phyloP scores from a whole-genome alignment of 2,113 vertebrate species.

The Scartelaos histophorus region DNA sequence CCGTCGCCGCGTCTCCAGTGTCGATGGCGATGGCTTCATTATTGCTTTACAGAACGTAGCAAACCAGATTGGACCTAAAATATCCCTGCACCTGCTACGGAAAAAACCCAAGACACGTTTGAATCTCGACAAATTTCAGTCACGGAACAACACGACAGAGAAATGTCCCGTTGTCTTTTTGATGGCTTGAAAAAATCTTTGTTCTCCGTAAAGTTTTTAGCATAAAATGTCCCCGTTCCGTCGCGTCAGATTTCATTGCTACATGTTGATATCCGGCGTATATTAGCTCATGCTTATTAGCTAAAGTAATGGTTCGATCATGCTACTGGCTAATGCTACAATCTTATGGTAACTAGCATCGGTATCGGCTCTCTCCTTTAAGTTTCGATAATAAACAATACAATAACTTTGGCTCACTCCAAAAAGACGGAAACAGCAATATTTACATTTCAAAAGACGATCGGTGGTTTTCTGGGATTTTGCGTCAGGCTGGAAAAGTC shows the following conservation, averaged over 20 bases:
- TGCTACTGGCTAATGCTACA: constrained; percentile 77
- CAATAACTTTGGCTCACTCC: constrained; percentile 68
- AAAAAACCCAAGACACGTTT: constrained; percentile 24
- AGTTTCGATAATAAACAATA: constrained; percentile 46
- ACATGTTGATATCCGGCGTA: constrained; percentile 18
- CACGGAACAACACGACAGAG: neutral
- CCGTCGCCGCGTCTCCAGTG: neutral
- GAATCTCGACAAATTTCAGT: constrained; percentile 12
- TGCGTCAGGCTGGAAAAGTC: neutral
- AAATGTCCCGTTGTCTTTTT: neutral
- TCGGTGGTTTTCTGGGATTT: neutral
- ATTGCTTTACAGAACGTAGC: constrained; percentile 72
- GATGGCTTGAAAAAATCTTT: neutral
- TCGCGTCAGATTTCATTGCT: neutral
- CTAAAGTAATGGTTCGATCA: constrained; percentile 68
- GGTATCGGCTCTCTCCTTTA: constrained; percentile 38
- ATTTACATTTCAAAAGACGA: constrained; percentile 60
- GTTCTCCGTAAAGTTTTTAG: neutral
- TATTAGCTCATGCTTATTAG: constrained; percentile 58
- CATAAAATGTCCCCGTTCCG: constrained; percentile 12
- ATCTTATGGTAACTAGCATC: constrained; percentile 65
- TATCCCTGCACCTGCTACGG: constrained; percentile 66
- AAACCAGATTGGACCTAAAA: constrained; percentile 44
- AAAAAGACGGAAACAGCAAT: constrained; percentile 51
- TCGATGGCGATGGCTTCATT: constrained; percentile 44